phyloP scores from a whole-genome alignment of 2,797 vertebrate genomes.

The Esox masquinongy region DNA sequence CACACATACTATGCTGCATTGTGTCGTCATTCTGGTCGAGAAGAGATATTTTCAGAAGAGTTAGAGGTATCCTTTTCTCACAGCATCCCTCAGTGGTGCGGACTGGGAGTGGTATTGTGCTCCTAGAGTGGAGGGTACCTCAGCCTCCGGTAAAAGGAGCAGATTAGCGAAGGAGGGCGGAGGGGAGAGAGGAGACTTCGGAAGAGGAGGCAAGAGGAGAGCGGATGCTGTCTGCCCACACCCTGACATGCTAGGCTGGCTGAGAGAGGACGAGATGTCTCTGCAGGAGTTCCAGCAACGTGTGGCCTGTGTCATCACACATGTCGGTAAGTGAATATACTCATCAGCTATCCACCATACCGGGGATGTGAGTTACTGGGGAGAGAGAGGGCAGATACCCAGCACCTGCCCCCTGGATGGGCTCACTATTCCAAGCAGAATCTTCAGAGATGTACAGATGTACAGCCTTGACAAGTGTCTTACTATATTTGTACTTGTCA shows the following conservation, averaged over 20 bases:
- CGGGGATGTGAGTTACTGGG: not conserved
- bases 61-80: constrained; percentile 6
- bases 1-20: not conserved
- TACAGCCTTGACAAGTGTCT: not conserved
- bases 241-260: constrained; percentile 89
- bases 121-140: constrained; percentile 51
- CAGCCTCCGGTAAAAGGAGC: constrained; percentile 17
- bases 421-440: not conserved
- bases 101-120: constrained; percentile 66
- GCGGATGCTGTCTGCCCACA: constrained; percentile 56
- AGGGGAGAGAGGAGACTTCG: constrained; percentile 1
- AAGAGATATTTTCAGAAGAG: constrained; percentile 19
- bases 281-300: constrained; percentile 88
- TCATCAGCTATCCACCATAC: constrained; percentile 3
- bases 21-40: not conserved
- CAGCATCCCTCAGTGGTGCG: constrained; percentile 15
- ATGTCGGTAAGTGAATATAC: constrained; percentile 84
- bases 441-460: not conserved
- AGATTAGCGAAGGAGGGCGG: constrained; percentile 1
- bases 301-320: constrained; percentile 89
- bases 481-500: not conserved
- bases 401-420: not conserved
- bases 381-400: not conserved
- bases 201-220: constrained; percentile 14
- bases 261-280: constrained; percentile 93